phyloP scores from a whole-genome alignment of 2,113 vertebrate genomes.

The Nycticryphes semicollaris region DNA sequence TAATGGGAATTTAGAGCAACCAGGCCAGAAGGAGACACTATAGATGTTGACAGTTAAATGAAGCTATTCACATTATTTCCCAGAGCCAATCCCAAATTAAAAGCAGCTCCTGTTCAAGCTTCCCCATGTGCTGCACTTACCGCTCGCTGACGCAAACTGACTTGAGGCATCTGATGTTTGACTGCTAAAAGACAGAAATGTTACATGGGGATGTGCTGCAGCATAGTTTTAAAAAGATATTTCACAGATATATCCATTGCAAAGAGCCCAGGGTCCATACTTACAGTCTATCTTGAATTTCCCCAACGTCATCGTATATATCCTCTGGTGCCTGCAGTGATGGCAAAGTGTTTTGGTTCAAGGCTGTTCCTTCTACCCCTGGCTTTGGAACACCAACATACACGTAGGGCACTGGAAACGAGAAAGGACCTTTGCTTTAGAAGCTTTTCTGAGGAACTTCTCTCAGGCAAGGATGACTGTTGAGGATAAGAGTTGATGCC shows the following conservation, averaged over 20 bases:
- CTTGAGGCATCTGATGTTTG: neutral
- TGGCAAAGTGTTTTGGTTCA: conserved; percentile 40
- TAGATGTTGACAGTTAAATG: neutral
- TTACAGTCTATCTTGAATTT: conserved; percentile 38
- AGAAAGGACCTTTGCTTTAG: neutral
- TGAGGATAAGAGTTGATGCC: neutral
- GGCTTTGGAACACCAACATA: conserved; percentile 63
- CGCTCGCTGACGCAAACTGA: conserved; percentile 27
- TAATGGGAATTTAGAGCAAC: neutral
- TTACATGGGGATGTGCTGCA: neutral
- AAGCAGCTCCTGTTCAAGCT: neutral
- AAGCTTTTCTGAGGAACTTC: neutral
- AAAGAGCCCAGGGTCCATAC: neutral
- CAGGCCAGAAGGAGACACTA: neutral
- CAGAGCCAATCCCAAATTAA: neutral
- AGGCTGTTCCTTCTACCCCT: conserved; percentile 69
- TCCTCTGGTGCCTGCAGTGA: conserved; percentile 32
- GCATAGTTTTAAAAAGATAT: neutral
- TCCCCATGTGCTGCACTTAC: conserved; percentile 50
- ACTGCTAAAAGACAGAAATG: conserved; percentile 41
- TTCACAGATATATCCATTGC: neutral
- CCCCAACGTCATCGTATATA: conserved; percentile 64
- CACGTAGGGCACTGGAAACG: conserved; percentile 72
- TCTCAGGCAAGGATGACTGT: neutral
- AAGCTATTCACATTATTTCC: neutral